These are phyloP conservation scores for Sanderia malayensis DNA, from an alignment of 30 jellyfish, hydroid and myxozoan species.

Conservation along the genomic window DNA sequence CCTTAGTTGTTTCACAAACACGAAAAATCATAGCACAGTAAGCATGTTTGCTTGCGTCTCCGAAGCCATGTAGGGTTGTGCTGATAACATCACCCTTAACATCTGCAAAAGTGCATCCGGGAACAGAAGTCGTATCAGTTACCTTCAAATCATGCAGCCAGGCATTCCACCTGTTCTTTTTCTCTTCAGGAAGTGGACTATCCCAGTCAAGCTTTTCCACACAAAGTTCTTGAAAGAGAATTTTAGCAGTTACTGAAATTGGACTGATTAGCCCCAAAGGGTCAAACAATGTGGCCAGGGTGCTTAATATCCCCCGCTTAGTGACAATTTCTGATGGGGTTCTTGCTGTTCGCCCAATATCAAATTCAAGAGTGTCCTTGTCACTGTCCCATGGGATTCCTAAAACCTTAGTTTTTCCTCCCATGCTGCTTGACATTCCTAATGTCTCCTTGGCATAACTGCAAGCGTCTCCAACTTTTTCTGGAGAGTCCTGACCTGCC, in stretches of 20 bases:
- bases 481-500: neutral
- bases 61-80: constrained; percentile 48
- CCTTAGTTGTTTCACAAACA: constrained; percentile 7
- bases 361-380: constrained; percentile 38
- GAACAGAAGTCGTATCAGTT: constrained; percentile 14
- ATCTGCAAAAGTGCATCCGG: constrained; percentile 11
- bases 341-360: constrained; percentile 7
- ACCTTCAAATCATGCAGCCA: constrained; percentile 31
- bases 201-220: constrained; percentile 37
- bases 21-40: constrained; percentile 19
- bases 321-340: constrained; percentile 5
- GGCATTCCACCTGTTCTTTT: constrained; percentile 27
- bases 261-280: constrained; percentile 49
- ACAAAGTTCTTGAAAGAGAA: constrained; percentile 48
- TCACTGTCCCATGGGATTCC: constrained; percentile 61
- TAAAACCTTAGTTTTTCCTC: constrained; percentile 46
- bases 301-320: constrained; percentile 39
- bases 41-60: constrained; percentile 45
- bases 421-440: constrained; percentile 40
- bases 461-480: neutral
- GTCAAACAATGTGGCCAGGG: constrained; percentile 48
- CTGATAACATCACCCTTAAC: constrained; percentile 29
- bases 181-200: constrained; percentile 32
- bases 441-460: constrained; percentile 45
- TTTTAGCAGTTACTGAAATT: constrained; percentile 45